A percentile compares a stretch with the other conserved stretches of the same genome.
Conservation (phyloP, 2,888 invertebrate species). For the Tetramorium bicarinatum region DNA sequence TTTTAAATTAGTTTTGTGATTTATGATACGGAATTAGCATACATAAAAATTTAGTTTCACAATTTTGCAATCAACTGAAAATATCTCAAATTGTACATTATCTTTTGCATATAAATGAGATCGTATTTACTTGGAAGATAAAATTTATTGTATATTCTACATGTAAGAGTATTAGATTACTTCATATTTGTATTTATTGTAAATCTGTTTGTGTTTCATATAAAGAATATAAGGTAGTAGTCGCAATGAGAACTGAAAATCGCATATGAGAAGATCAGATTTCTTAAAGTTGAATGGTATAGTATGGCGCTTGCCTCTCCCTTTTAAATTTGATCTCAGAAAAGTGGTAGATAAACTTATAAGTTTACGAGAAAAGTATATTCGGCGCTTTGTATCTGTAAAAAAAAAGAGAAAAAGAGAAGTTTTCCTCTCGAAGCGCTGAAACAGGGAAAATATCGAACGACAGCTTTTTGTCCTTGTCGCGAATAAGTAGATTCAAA, state of each 20-base stretch:
- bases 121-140: not conserved
- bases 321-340: conserved; percentile 25
- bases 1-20: not conserved
- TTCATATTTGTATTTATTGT: not conserved
- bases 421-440: not conserved
- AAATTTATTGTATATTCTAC: not conserved
- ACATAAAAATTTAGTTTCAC: not conserved
- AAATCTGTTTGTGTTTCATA: not conserved
- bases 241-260: conserved; percentile 12
- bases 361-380: conserved; percentile 35
- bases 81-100: not conserved
- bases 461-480: not conserved
- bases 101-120: not conserved
- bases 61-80: too few relatives aligned
- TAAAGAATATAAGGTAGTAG: not conserved
- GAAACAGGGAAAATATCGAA: not conserved
- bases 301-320: not conserved
- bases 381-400: not conserved
- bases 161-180: not conserved
- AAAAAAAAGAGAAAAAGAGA: not conserved
- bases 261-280: conserved; percentile 11
- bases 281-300: conserved; percentile 31
- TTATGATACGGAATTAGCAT: not conserved
- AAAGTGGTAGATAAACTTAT: conserved; percentile 13
- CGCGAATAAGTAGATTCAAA: not conserved